These are phyloP conservation scores for Epinotia bilunana DNA, from an alignment of 2,888 invertebrate species.

Conservation along the genomic window DNA sequence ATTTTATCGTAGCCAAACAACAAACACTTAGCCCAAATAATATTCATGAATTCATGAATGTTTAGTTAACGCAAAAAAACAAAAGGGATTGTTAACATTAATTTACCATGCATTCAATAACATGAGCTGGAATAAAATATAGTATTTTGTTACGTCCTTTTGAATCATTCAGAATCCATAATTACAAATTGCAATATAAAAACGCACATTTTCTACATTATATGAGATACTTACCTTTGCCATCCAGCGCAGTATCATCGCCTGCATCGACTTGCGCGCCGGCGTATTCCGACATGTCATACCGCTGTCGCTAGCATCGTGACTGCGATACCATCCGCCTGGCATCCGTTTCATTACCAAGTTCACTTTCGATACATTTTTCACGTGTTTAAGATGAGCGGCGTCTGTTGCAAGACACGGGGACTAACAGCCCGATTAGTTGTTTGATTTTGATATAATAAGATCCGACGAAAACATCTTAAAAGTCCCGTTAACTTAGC, in stretches of 20 bases:
- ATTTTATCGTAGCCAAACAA: no score
- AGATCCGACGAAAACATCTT: no score
- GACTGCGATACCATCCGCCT: slow-evolving; percentile 45
- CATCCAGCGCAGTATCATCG: slow-evolving; percentile 26
- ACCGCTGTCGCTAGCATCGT: slow-evolving; percentile 67
- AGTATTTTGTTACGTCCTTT: background rate
- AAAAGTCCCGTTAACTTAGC: no score
- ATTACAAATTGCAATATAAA: background rate
- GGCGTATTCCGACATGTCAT: slow-evolving; percentile 66
- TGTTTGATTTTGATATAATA: background rate
- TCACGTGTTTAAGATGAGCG: slow-evolving; percentile 35
- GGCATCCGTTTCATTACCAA: slow-evolving; percentile 41
- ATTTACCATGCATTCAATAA: no score
- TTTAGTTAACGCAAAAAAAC: no score
- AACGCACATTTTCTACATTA: background rate
- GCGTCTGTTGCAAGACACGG: slow-evolving; percentile 26
- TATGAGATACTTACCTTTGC: slow-evolving; percentile 13
- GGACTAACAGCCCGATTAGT: background rate
- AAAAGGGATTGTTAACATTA: no score
- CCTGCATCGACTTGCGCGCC: slow-evolving; percentile 48
- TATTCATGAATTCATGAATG: no score
- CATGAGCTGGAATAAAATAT: no score
- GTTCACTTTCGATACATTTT: slow-evolving; percentile 42
- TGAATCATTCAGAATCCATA: background rate
- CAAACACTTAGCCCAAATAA: no score